phyloP scores from a whole-genome alignment of 1,140 invertebrate genomes.

The Drosophila tropicalis region DNA sequence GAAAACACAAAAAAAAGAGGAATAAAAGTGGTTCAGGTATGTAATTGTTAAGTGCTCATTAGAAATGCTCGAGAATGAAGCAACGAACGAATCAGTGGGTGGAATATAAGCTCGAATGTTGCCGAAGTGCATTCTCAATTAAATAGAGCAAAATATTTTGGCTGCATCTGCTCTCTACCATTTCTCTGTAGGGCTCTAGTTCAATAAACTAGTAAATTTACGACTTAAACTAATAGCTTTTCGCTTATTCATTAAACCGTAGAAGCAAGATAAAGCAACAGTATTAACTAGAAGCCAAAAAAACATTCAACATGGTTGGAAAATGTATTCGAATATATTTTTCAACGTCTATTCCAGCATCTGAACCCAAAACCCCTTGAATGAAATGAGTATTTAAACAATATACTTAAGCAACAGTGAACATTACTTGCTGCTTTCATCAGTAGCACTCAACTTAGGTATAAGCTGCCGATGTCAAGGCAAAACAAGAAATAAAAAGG shows the following conservation, averaged over 20 bases:
- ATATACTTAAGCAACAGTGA: no score
- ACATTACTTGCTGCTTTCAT: no score
- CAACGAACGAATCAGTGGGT: background rate
- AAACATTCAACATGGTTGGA: constrained; percentile 24
- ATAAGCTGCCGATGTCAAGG: no score
- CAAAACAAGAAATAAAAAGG: no score
- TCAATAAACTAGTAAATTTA: constrained; percentile 78
- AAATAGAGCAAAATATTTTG: constrained; percentile 72
- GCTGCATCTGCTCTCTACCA: constrained; percentile 37
- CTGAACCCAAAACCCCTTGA: no score
- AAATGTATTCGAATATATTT: background rate
- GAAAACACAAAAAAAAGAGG: constrained; percentile 3
- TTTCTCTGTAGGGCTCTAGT: background rate
- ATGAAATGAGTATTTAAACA: no score
- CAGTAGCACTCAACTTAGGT: no score
- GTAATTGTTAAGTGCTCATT: constrained; percentile 81
- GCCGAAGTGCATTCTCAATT: constrained; percentile 77
- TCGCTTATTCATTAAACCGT: constrained; percentile 53
- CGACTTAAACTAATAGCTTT: constrained; percentile 70
- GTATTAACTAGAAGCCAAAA: constrained; percentile 25
- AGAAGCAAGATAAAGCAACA: background rate
- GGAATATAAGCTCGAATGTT: constrained; percentile 9
- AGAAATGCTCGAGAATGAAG: constrained; percentile 57
- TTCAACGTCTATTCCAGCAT: no score
- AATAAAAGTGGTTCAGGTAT: constrained; percentile 47